These are phyloP conservation scores for Drosophila mauritiana DNA, from an alignment of 1,140 invertebrate genomes.

Conservation along the genomic window DNA sequence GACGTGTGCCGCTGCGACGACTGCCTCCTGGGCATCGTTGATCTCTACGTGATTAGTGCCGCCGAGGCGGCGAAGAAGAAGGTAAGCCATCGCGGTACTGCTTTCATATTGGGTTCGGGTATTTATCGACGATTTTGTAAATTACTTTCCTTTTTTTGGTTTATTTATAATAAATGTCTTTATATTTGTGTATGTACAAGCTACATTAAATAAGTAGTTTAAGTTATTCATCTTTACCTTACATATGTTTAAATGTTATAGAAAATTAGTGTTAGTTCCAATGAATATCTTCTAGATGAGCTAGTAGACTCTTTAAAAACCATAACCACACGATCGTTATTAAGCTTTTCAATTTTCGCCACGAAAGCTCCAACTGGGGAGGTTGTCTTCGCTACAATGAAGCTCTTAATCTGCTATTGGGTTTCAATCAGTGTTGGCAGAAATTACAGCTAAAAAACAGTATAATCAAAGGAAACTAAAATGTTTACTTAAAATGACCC, in stretches of 20 bases:
- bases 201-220: background rate
- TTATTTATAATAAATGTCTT: too few relatives aligned
- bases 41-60: slow-evolving; percentile 88
- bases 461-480: background rate
- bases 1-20: slow-evolving; percentile 93
- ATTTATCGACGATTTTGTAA: too few relatives aligned
- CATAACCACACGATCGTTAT: background rate
- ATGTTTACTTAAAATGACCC: background rate
- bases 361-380: slow-evolving; percentile 5
- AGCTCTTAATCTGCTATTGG: background rate
- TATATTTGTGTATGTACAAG: too few relatives aligned
- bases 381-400: slow-evolving; percentile 4
- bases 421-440: background rate
- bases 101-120: background rate
- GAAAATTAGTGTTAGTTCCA: too few relatives aligned
- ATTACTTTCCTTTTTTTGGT: too few relatives aligned
- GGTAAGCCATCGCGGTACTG: slow-evolving; percentile 82
- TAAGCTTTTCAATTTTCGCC: background rate
- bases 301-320: background rate
- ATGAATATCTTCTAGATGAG: too few relatives aligned
- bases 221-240: background rate
- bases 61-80: slow-evolving; percentile 89
- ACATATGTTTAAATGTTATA: background rate
- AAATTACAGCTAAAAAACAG: background rate
- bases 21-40: slow-evolving; percentile 92